Base-by-base conservation (phyloP, 1,140 invertebrate species). In the Bombus sylvicola region DNA sequence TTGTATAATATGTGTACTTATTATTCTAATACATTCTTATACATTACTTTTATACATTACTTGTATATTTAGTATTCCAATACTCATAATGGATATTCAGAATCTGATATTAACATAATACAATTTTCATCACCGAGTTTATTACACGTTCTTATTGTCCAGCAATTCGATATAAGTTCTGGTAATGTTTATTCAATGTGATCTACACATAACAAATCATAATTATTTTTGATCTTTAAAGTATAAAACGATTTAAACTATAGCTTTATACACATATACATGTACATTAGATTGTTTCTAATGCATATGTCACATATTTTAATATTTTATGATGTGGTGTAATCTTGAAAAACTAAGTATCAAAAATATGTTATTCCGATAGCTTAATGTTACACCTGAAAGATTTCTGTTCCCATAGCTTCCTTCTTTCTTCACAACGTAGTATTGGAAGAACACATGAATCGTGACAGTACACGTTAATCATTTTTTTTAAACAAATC, bases 161-260 rank as follows among this genome's bases (percentile, higher is more conserved):
- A 93, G 89, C 93, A 93, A 94, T 91, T 81, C 87, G 78, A 75
- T 83, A 91, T 90, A 88, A 80, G 47, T 81, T 77, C 37, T 80
- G n/a, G 75, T 41, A 57, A 88, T 64, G 74, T 75, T 75, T 91
- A 89, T 90, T 85, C 89, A 91, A 92, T 91, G 89, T 92, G 88
- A 91, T 92, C 89, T 87, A 91, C 91, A 93, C 88, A 93, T 91
- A 92, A 93, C 78, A 85, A 89, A 89, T 84, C 79, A 66, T 59
- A 86, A 86, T 71, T 64, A 76, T 25, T 62, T 62, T n/a, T 77
- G 25, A 81, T 37, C 25, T 43, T 82, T 85, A 80, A 31, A 85
- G 90, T 90, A 93, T 76, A 91, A 90, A 91, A 91, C 76, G 81
- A 87, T 75, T 87, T 83, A 31, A 79, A 68, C 57, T 64, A 66